phyloP scores from a whole-genome alignment of 1,140 invertebrate genomes.

The Drosophila kanapiae region DNA sequence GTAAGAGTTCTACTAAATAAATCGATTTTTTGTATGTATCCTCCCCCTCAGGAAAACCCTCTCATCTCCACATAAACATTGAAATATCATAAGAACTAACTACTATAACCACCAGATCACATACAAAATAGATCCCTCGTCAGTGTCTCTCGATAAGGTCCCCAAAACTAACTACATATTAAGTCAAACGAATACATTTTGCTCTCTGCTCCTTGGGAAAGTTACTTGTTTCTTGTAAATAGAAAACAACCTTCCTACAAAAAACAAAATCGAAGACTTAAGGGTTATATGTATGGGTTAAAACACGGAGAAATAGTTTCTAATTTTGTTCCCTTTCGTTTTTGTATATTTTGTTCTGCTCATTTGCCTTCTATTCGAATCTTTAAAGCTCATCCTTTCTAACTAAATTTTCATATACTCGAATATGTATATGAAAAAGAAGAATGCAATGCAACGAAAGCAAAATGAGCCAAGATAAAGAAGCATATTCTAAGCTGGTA shows the following conservation, averaged over 20 bases:
- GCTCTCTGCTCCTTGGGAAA: slow-evolving; percentile 1
- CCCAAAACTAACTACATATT: neutral
- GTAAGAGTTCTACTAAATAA: slow-evolving; percentile 26
- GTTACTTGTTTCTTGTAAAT: slow-evolving; percentile 21
- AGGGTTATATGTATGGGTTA: slow-evolving; percentile 6
- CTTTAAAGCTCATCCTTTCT: slow-evolving; percentile 10
- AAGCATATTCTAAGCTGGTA: slow-evolving; percentile 88
- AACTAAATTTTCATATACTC: neutral
- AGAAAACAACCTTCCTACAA: neutral
- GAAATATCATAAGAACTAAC: slow-evolving; percentile 14
- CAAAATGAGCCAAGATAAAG: slow-evolving; percentile 15
- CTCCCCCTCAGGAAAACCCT: neutral
- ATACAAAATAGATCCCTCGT: neutral
- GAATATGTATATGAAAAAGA: slow-evolving; percentile 2
- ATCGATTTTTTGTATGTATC: slow-evolving; percentile 21
- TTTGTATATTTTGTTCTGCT: slow-evolving; percentile 9
- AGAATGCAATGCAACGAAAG: slow-evolving; percentile 23
- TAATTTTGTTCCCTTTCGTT: neutral
- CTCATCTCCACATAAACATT: slow-evolving; percentile 3
- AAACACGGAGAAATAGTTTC: slow-evolving; percentile 2
- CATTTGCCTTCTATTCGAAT: slow-evolving; percentile 15
- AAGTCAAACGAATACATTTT: neutral
- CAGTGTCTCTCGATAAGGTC: neutral
- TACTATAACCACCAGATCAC: slow-evolving; percentile 1
- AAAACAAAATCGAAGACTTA: neutral